Evolutionary conservation across 2,797 vertebrate genomes (phyloP), one percentile per base, ranked within the genome.

Genomic region (Hoplostethus atlanticus): DNA sequence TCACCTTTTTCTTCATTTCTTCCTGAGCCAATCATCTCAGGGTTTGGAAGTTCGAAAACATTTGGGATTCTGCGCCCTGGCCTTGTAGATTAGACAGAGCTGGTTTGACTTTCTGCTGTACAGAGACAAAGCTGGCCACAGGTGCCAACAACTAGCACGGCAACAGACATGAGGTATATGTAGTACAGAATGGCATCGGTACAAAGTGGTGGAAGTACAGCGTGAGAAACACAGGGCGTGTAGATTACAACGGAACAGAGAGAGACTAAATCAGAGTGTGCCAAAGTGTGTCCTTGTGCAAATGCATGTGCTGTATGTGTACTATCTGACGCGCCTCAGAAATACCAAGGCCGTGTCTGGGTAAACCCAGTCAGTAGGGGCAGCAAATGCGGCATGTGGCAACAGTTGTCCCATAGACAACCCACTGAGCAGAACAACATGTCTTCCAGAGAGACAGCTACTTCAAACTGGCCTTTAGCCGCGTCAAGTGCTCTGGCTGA

Each of bases 21-120:
- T 31, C 52, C 46, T 30, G 70, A 84, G 52, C 50, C 67, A 61
- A 40, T 68, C 63, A 55, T 73, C 58, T 57, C 60, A 30, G 25
- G 25, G 64, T 63, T 47, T 34, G 56, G 57, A 56, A 38, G 53
- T 34, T 55, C 46, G 36, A 47, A 52, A 73, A 38, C 17, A 57
- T 80, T 76, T 71, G 59, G 52, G 28, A 36, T 61, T 58, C 64
- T 55, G 47, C 56, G 16, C 56, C 11, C 40, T 54, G 46, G 46
- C 48, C 15, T 11, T 38, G 28, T 13, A 3, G 0, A 59, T 11
- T 46, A 42, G 63, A 28, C 57, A 38, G 12, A 3, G 15, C 36
- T 10, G 38, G 28, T 68, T 36, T 62, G 66, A 36, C 53, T 69
- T 54, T 52, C 30, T 34, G 62, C 9, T 17, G 44, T 25, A 1